A percentile compares a stretch with the other conserved stretches of the same genome.
phyloP scores from a whole-genome alignment of 2,797 vertebrate genomes.

The Myoxocephalus aenaeus region DNA sequence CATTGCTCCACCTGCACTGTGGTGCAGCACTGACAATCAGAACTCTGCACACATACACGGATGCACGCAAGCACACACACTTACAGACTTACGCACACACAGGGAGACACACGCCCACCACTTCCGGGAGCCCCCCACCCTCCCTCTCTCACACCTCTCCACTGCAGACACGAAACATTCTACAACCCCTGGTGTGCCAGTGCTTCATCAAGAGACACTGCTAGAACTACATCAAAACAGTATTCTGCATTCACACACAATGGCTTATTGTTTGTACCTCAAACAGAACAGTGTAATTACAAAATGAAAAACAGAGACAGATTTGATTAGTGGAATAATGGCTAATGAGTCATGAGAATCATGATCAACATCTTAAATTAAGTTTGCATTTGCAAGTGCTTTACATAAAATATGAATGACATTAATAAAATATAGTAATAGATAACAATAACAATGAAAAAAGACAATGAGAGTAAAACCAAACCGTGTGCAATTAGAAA shows the following conservation, averaged over 20 bases:
- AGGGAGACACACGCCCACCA: conserved; percentile 77
- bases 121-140: conserved; percentile 74
- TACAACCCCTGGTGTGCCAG: conserved; percentile 73
- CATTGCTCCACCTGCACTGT: conserved; percentile 81
- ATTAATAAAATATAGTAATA: background rate
- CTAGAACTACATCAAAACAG: conserved; percentile 41
- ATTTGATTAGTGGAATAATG: background rate
- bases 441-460: background rate
- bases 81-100: conserved; percentile 51
- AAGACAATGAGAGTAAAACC: background rate
- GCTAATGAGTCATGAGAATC: background rate
- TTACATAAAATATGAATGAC: background rate
- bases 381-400: background rate
- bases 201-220: conserved; percentile 60
- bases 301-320: background rate
- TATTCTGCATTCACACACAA: conserved; percentile 41
- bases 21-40: conserved; percentile 78
- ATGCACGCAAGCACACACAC: conserved; percentile 40
- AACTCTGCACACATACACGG: conserved; percentile 65
- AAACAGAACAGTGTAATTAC: background rate
- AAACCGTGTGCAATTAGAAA: background rate
- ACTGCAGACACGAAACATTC: conserved; percentile 80
- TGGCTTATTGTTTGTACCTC: conserved; percentile 1
- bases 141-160: conserved; percentile 64
- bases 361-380: conserved; percentile 5